A percentile compares a stretch with the other conserved stretches of the same genome.
Evolutionary conservation across 2,797 vertebrate genomes (phyloP).

Genomic region (Scolopax bukidnonensis): DNA sequence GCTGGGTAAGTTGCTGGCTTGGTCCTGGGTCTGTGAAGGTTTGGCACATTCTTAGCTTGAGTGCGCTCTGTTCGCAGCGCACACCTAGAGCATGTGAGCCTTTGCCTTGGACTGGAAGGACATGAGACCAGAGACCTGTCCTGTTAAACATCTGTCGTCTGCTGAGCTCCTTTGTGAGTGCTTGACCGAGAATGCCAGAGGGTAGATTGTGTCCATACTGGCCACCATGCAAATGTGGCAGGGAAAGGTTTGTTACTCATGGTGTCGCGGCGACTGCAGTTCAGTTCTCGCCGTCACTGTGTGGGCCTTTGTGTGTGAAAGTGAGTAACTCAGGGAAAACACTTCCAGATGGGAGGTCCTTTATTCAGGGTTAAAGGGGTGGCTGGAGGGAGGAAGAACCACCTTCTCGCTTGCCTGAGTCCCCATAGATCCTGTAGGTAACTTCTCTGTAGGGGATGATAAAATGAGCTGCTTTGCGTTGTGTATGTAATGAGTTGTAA

Average conservation of each 20-base stretch:
- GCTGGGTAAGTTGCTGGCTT: background rate
- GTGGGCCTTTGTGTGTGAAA: background rate
- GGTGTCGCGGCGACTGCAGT: background rate
- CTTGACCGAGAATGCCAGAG: background rate
- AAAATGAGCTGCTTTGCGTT: background rate
- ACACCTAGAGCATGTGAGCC: rapidly evolving
- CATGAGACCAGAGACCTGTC: background rate
- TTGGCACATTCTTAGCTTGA: background rate
- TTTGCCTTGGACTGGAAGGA: background rate
- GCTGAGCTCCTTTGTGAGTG: background rate
- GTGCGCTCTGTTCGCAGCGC: background rate
- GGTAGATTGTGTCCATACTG: background rate
- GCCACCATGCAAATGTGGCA: background rate
- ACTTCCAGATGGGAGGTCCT: background rate
- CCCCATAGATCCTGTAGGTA: background rate
- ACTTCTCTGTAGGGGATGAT: background rate
- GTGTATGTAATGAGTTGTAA: background rate
- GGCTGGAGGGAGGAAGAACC: background rate
- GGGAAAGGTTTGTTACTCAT: background rate
- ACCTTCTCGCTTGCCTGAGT: background rate
- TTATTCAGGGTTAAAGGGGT: background rate
- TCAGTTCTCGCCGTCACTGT: background rate
- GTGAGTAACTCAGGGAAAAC: background rate
- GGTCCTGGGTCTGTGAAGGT: background rate
- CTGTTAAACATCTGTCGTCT: background rate